Evolutionary conservation across 2,888 invertebrate genomes (phyloP), one percentile per base, ranked within the genome.

Genomic region (Elegia similella): DNA sequence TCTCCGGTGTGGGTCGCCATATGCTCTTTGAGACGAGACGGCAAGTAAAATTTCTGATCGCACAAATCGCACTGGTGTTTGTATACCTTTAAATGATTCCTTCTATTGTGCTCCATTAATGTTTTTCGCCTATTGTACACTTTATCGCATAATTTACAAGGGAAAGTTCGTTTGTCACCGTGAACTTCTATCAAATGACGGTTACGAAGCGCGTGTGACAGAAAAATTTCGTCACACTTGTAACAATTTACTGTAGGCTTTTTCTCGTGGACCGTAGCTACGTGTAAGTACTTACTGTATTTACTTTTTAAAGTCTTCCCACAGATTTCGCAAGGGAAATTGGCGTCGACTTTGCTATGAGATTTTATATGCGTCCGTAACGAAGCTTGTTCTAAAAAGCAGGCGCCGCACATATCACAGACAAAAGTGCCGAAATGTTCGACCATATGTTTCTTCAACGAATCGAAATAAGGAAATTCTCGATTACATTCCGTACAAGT

Each of bases 31-130:
- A 90, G 66, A 7, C 86, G 63, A 0, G 88, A 88, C 0, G 92
- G 92, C 0, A 88, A 66, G 43, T 91, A 92, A 63, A 92, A 93
- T 6, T 91, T 81, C 58, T 92, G 89, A 2, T 92, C 90, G 44
- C 93, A 93, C 53, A 91, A 63, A 55, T 92, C 91, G 60, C 93
- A 93, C 55, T 91, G 87, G 44, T 93, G 92, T 52, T 83, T 81
- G 2, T 88, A 83, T 6, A 88, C 80, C 62, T 88, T 86, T 42
- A 88, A 67, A 63, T 88, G 88, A 13, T 75, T 77, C 15, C 89
- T 57, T 2, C 88, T 67, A 7, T 82, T 84, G 46, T 92, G 92
- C 55, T 90, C 86, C 0, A 86, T 62, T 0, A 91, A 59, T 0
- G 89, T 86, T 48, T 88, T 88, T 42, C 88, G 63, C 6, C 86